These are phyloP conservation scores for Cochlearius cochlearius DNA, from an alignment of 2,113 vertebrate species.

Conservation along the genomic window DNA sequence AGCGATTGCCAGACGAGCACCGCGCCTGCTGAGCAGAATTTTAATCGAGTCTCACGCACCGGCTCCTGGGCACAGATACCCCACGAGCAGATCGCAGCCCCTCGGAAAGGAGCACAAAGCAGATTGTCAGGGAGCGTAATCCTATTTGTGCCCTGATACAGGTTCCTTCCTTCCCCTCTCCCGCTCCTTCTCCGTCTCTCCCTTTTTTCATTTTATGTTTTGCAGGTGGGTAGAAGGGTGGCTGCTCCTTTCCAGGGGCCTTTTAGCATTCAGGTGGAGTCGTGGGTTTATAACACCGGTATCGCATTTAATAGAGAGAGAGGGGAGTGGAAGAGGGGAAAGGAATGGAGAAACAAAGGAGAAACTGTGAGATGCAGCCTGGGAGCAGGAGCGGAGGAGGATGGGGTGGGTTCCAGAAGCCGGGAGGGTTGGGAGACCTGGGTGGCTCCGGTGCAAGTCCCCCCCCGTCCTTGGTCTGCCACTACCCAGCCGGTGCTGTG, in stretches of 20 bases:
- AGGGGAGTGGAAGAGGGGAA: neutral
- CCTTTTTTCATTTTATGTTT: neutral
- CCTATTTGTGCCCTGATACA: constrained; percentile 46
- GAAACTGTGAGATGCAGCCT: neutral
- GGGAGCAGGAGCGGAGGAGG: neutral
- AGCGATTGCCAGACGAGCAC: neutral
- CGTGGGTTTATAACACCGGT: constrained; percentile 6
- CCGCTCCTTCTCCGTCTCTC: neutral
- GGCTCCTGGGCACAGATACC: neutral
- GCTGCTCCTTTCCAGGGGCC: constrained; percentile 31
- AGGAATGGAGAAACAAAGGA: constrained; percentile 32
- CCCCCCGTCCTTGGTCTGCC: neutral
- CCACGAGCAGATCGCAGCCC: constrained; percentile 34
- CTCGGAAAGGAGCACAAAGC: constrained; percentile 38
- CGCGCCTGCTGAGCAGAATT: constrained; percentile 54
- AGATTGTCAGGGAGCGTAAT: constrained; percentile 48
- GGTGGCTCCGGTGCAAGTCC: neutral
- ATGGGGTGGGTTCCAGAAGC: neutral
- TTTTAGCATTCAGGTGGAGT: constrained; percentile 53
- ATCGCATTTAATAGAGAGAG: constrained; percentile 25
- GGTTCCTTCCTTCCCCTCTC: constrained; percentile 39
- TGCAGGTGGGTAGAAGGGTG: constrained; percentile 29
- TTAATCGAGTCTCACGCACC: neutral
- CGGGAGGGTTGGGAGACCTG: neutral
- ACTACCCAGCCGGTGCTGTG: neutral